These are phyloP conservation scores for Glyptemys insculpta DNA, from an alignment of 2,797 vertebrate species.

Conservation along the genomic window DNA sequence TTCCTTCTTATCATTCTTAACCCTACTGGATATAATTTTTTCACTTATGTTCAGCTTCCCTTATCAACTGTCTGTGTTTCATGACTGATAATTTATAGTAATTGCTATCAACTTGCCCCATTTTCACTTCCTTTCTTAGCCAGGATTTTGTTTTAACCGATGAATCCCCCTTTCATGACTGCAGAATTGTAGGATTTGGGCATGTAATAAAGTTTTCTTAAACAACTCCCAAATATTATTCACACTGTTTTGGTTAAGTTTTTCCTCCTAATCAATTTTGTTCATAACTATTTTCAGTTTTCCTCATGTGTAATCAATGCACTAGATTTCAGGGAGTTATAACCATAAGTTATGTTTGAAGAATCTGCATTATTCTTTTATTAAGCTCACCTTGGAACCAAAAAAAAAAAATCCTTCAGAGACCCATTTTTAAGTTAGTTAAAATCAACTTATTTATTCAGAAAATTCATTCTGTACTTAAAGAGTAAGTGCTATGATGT, in stretches of 20 bases:
- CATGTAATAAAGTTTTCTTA: background rate
- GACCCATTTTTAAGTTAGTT: background rate
- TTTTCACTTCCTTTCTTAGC: background rate
- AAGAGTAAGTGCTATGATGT: background rate
- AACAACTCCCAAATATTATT: background rate
- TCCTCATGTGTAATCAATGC: background rate
- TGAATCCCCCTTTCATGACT: background rate
- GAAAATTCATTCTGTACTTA: background rate
- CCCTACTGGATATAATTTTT: background rate
- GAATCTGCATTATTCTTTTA: background rate
- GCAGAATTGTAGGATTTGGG: background rate
- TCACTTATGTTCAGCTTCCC: background rate
- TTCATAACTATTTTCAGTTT: background rate
- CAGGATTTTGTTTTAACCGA: background rate
- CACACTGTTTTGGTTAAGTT: background rate
- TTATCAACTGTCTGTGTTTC: background rate
- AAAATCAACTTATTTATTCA: background rate
- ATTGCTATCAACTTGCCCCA: background rate
- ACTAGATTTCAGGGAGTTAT: background rate
- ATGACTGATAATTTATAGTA: background rate
- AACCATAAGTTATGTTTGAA: background rate
- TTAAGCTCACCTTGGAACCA: background rate
- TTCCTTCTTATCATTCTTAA: background rate
- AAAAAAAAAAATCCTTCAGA: background rate
- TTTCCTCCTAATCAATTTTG: background rate